A percentile compares a stretch with the other conserved stretches of the same genome.
phyloP scores from a whole-genome alignment of 2,888 invertebrate species.

The Agrilus cyanescens region DNA sequence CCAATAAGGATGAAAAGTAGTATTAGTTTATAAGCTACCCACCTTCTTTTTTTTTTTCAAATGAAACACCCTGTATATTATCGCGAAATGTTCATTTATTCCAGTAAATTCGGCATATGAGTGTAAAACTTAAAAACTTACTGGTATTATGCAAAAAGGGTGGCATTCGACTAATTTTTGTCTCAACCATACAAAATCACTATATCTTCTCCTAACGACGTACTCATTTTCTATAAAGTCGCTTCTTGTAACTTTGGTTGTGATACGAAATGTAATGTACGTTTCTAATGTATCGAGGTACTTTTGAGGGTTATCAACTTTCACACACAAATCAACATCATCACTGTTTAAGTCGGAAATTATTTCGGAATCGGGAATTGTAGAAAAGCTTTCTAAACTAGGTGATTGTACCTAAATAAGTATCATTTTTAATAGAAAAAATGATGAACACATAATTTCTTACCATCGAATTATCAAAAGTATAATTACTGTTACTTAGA shows the following conservation, averaged over 20 bases:
- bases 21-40: too few relatives aligned
- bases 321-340: constrained; percentile 48
- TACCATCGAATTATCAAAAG: constrained; percentile 32
- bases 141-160: constrained; percentile 56
- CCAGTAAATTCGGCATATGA: too few relatives aligned
- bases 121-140: constrained; percentile 36
- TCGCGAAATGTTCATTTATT: too few relatives aligned
- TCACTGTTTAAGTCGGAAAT: constrained; percentile 42
- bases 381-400: constrained; percentile 48
- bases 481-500: constrained; percentile 26
- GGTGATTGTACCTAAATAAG: constrained; percentile 41
- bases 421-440: constrained; percentile 5
- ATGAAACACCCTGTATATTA: too few relatives aligned
- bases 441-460: constrained; percentile 3
- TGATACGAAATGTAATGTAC: constrained; percentile 56
- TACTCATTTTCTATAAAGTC: constrained; percentile 53
- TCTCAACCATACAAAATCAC: constrained; percentile 60
- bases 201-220: constrained; percentile 54
- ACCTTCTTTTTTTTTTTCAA: too few relatives aligned
- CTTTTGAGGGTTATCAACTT: constrained; percentile 62
- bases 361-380: constrained; percentile 44
- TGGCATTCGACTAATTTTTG: constrained; percentile 52
- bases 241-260: constrained; percentile 52
- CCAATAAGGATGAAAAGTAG: too few relatives aligned
- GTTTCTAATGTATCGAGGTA: constrained; percentile 60